Conservation (phyloP, 1,140 invertebrate species). For the Bombus superbus region DNA sequence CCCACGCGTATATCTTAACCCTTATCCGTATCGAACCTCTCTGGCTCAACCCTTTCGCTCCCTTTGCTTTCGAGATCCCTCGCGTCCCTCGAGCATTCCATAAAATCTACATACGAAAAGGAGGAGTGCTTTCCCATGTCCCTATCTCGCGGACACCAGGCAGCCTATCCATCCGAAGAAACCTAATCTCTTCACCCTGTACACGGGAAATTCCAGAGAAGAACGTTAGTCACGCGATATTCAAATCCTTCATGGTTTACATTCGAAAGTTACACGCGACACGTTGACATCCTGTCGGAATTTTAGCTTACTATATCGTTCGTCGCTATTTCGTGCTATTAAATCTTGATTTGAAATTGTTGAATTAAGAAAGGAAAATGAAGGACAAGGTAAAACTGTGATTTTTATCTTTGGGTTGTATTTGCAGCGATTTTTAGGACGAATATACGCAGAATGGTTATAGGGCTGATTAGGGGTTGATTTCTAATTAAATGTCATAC, state of each 20-base stretch:
- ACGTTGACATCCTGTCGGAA: neutral
- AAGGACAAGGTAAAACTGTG: neutral
- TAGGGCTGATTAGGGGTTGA: neutral
- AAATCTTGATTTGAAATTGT: neutral
- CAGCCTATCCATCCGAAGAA: constrained; percentile 67
- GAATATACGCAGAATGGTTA: neutral
- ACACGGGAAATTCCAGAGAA: constrained; percentile 56
- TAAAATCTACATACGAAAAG: constrained; percentile 74
- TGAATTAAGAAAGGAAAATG: neutral
- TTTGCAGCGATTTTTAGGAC: neutral
- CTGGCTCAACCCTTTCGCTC: constrained; percentile 66
- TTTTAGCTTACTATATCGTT: neutral
- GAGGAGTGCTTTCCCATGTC: constrained; percentile 72
- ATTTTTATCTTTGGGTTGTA: neutral
- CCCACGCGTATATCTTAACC: constrained; percentile 72
- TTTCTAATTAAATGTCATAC: neutral
- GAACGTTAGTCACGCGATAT: constrained; percentile 63
- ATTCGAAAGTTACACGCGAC: neutral
- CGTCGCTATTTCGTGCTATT: neutral
- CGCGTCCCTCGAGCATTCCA: constrained; percentile 61
- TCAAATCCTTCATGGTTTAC: constrained; percentile 54
- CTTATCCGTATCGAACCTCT: constrained; percentile 61
- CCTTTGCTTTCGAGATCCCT: constrained; percentile 58
- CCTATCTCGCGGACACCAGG: constrained; percentile 67
- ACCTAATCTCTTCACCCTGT: constrained; percentile 65